A percentile compares a stretch with the other conserved stretches of the same genome.
phyloP scores from a whole-genome alignment of 2,888 invertebrate species.

The Phortica okadai region DNA sequence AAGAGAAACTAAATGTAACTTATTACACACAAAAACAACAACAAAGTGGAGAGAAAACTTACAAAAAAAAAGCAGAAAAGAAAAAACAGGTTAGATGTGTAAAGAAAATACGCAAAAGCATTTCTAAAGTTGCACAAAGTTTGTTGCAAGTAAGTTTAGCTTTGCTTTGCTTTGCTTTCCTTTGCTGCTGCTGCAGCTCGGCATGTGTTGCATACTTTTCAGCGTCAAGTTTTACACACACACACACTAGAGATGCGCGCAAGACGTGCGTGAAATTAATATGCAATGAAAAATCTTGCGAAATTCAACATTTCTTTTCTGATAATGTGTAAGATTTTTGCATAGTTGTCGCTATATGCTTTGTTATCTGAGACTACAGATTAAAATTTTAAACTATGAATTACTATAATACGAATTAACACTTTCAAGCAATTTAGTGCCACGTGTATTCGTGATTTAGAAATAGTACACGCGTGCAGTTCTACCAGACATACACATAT shows the following conservation, averaged over 20 bases:
- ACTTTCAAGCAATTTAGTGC: too few species aligned
- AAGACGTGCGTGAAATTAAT: too few species aligned
- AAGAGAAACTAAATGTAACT: constrained; percentile 19
- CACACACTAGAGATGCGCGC: too few species aligned
- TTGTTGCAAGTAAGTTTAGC: constrained; percentile 15
- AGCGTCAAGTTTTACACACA: constrained; percentile 1
- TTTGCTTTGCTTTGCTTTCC: not conserved
- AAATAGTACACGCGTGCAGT: too few species aligned
- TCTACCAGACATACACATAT: not conserved
- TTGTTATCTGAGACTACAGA: too few species aligned
- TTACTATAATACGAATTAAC: too few species aligned
- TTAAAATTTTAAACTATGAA: too few species aligned
- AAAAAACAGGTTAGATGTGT: not conserved
- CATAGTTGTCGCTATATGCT: too few species aligned
- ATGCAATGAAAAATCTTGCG: too few species aligned
- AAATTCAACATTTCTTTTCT: too few species aligned
- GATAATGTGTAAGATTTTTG: too few species aligned
- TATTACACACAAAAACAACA: constrained; percentile 7
- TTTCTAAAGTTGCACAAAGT: constrained; percentile 18
- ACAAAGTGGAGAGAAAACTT: not conserved
- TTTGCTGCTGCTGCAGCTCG: not conserved
- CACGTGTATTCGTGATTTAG: too few species aligned
- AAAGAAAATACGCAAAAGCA: not conserved
- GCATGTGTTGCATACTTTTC: constrained; percentile 24
- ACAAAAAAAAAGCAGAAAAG: not conserved